A percentile compares a stretch with the other conserved stretches of the same genome.
phyloP scores from a whole-genome alignment of 53 echinoderm and acorn worm species.

The Stichopus horrens region DNA sequence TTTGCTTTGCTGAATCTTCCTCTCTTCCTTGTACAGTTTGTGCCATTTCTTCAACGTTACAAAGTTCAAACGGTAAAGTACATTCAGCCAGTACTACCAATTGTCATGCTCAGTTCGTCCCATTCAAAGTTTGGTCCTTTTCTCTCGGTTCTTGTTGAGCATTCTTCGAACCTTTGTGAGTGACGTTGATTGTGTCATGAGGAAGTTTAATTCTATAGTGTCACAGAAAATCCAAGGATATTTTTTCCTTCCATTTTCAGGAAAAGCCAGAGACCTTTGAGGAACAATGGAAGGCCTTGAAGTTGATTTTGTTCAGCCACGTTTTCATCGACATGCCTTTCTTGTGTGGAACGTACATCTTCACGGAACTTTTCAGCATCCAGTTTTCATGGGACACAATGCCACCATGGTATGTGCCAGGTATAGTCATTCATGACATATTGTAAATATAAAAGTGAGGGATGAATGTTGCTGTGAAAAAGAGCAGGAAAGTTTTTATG shows the following conservation, averaged over 20 bases:
- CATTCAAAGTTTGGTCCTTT: no score
- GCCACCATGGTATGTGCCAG: conserved; percentile 82
- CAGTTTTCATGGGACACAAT: conserved; percentile 81
- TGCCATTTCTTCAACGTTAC: conserved; percentile 79
- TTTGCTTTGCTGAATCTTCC: conserved; percentile 74
- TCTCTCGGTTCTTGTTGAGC: no score
- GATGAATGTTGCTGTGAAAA: no score
- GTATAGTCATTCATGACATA: no score
- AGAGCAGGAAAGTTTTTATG: no score
- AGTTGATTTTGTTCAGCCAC: conserved; percentile 73
- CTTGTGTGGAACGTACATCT: conserved; percentile 69
- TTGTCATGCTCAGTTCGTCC: no score
- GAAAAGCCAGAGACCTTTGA: conserved; percentile 73
- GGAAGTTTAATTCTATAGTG: neutral
- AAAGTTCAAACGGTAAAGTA: conserved; percentile 80
- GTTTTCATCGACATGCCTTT: conserved; percentile 77
- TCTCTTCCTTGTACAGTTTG: conserved; percentile 70
- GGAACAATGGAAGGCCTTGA: conserved; percentile 81
- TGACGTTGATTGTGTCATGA: neutral
- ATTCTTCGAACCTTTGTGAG: no score
- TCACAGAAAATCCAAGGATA: neutral
- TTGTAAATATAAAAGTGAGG: no score
- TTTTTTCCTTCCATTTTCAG: conserved; percentile 43
- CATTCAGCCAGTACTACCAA: no score
- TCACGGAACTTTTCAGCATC: conserved; percentile 69